These are phyloP conservation scores for Hermodice carunculata DNA, from an alignment of 2,888 invertebrate species.

Conservation along the genomic window DNA sequence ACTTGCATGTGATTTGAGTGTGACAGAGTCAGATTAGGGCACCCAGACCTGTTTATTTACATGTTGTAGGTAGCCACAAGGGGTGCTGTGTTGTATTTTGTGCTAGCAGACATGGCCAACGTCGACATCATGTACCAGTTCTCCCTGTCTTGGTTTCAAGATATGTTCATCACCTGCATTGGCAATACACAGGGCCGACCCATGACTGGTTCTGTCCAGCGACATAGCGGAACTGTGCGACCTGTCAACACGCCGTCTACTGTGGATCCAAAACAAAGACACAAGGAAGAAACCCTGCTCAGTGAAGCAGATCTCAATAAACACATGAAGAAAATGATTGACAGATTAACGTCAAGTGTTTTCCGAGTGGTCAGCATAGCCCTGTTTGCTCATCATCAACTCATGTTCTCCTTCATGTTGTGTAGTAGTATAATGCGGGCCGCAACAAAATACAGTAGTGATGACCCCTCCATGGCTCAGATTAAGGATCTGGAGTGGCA, in stretches of 20 bases:
- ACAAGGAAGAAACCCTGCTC: slow-evolving; percentile 1
- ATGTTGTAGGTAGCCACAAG: slow-evolving; percentile 64
- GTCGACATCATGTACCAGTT: slow-evolving; percentile 70
- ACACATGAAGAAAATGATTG: slow-evolving; percentile 54
- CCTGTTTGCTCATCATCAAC: slow-evolving; percentile 67
- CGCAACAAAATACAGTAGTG: slow-evolving; percentile 38
- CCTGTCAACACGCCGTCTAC: background rate
- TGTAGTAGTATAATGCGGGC: slow-evolving; percentile 64
- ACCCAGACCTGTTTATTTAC: background rate
- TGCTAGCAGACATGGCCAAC: slow-evolving; percentile 63
- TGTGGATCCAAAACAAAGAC: background rate
- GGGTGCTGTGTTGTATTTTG: slow-evolving; percentile 69
- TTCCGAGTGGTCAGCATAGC: slow-evolving; percentile 66
- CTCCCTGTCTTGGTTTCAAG: slow-evolving; percentile 68
- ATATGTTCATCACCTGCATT: slow-evolving; percentile 64
- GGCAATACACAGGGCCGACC: too few species aligned
- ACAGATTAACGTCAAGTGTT: slow-evolving; percentile 59
- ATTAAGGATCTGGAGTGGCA: slow-evolving; percentile 53
- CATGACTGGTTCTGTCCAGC: background rate
- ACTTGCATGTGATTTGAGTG: too few species aligned
- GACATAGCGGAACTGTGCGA: background rate
- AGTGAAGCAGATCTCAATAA: slow-evolving; percentile 42
- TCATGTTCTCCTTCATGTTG: slow-evolving; percentile 67
- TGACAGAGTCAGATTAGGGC: too few species aligned
- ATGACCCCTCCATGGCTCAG: background rate